A percentile compares a stretch with the other conserved stretches of the same genome.
Evolutionary conservation across 1,140 invertebrate species (phyloP).

Genomic region (Stegodyphus dumicola): DNA sequence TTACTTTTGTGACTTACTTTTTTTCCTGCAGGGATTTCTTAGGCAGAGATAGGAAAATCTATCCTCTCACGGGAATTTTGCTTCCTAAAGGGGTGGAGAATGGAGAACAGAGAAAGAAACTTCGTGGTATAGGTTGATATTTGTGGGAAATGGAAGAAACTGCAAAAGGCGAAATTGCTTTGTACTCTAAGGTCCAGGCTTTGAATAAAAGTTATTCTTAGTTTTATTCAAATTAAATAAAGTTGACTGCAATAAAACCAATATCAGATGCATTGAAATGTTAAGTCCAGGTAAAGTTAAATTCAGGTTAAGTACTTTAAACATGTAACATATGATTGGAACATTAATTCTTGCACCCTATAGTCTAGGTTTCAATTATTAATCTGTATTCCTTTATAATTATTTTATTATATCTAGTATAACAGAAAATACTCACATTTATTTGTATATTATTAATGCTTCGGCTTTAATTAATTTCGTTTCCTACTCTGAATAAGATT

Average conservation of each 20-base stretch:
- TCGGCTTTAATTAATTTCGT: too few relatives aligned
- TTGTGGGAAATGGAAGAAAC: neutral
- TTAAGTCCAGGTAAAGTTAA: too few relatives aligned
- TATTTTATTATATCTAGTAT: too few relatives aligned
- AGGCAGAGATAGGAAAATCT: conserved; percentile 13
- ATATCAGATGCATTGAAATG: too few relatives aligned
- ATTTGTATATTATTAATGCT: too few relatives aligned
- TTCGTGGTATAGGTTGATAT: neutral
- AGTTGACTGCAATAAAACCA: neutral
- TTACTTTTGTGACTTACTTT: neutral
- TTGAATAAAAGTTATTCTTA: neutral
- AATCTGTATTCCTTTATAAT: too few relatives aligned
- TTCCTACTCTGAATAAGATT: too few relatives aligned
- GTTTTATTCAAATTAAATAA: neutral
- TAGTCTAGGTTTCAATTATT: too few relatives aligned
- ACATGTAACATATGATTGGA: too few relatives aligned
- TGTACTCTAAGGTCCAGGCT: neutral
- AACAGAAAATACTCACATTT: too few relatives aligned
- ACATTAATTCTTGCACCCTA: too few relatives aligned
- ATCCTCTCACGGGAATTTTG: neutral
- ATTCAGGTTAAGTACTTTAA: too few relatives aligned
- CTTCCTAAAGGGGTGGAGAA: neutral
- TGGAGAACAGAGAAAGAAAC: neutral
- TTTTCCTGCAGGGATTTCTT: neutral
- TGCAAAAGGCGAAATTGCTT: neutral